Percentiles rank a stretch among this genome's conserved stretches.
phyloP scores from a whole-genome alignment of 2,113 vertebrate genomes.

The Chamaetylas fuelleborni region DNA sequence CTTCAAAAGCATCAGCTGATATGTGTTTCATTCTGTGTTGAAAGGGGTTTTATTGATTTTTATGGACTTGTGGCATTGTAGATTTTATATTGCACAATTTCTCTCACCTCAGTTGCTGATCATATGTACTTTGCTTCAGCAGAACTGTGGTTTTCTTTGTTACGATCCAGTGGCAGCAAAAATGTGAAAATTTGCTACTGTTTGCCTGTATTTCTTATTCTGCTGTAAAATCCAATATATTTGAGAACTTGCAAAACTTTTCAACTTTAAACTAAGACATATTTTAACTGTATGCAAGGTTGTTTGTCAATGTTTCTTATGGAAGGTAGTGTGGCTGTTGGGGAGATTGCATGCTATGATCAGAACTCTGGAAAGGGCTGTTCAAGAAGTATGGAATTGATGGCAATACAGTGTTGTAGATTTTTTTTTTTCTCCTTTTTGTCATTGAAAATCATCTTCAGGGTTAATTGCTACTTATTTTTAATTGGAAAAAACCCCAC shows the following conservation, averaged over 20 bases:
- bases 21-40: background rate
- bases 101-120: background rate
- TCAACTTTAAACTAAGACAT: background rate
- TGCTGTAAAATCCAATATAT: background rate
- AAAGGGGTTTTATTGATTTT: conserved; percentile 10
- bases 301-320: background rate
- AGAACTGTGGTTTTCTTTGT: conserved; percentile 16
- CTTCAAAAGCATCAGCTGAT: background rate
- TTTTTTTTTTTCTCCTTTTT: background rate
- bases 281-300: background rate
- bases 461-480: background rate
- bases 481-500: background rate
- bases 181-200: background rate
- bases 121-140: background rate
- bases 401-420: background rate
- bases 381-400: background rate
- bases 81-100: background rate
- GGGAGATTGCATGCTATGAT: background rate
- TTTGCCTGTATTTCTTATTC: background rate
- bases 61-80: background rate
- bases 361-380: background rate
- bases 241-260: background rate
- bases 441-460: background rate
- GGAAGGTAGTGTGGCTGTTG: background rate
- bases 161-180: background rate